Base-by-base conservation (phyloP, 1,140 invertebrate genomes). In the Drosophila sucinea region DNA sequence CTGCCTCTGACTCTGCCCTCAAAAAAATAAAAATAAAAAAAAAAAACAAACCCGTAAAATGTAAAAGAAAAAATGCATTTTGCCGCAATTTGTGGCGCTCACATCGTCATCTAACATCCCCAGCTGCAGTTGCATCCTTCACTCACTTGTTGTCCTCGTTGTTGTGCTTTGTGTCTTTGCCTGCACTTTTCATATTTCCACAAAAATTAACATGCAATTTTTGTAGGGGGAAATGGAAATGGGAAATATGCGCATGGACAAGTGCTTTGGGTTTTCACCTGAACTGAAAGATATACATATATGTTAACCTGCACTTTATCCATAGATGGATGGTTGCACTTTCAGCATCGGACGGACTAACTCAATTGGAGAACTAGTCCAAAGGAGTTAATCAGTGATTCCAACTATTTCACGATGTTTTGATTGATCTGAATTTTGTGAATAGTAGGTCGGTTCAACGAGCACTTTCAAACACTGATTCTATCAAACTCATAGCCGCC, bases 71-170 rank as follows among this genome's bases (percentile, higher is more conserved):
- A 87, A 89, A 89, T 89, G 84, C 80, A 89, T 85, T 89, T 82
- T 89, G 77, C 84, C 81, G 77, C 85, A 89, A 77, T 84, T 89
- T 83, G 79, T 77, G 83, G 79, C 70, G 70, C 79, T 82, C 72
- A 70, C 62, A 63, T 67, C 60, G 67, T 66, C 63, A 66, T n/a
- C 66, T 44, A 60, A 56, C 73, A 77, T 76, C 69, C 61, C 73
- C 47, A 60, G 41, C 38, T 67, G 81, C 77, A 74, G 47, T 65
- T 67, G 73, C 77, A 67, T 63, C 64, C 44, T 70, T 73, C 74
- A 76, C 56, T 51, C 51, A 27, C 44, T 41, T 47, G 35, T 57
- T 47, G 62, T 32, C 30, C 29, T 40, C 60, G 40, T 23, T 47
- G 67, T 73, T 51, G 44, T 27, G 44, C 55, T 69, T 41, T 57